Base-by-base conservation (phyloP, 2,888 invertebrate genomes). In the Idaea aversata region DNA sequence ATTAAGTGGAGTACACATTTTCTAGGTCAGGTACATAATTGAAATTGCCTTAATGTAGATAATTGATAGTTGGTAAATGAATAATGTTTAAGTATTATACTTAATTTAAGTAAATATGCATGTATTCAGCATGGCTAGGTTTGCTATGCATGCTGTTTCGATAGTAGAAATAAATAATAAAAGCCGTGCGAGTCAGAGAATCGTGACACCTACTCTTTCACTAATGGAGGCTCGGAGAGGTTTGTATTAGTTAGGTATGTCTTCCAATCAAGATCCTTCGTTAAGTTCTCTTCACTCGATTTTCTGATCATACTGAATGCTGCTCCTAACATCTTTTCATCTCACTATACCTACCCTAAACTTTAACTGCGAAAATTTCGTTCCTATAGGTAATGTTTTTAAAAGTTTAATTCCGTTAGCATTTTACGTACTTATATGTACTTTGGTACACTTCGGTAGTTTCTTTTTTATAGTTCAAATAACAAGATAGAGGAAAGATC, bases 121-220 rank as follows among this genome's bases (percentile, higher is more conserved):
- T 83, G 80, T 82, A 81, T 80, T 78, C 76, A 72, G 71, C 75
- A 77, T 76, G 75, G 78, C 76, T 72, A 72, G 72, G 74, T 78
- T 81, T 80, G 79, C 80, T 79, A 80, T 81, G 79, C 80, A 78
- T 77, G 82, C 77, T 78, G 82, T 83, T 84, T 84, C 77, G 79
- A 83, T 83, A 86, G 85, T 82, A 79, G 80, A 82, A 83, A 90
- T 90, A 90, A 92, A 90, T 90, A 92, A 91, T 90, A 91, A 86
- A 86, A 87, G 76, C 82, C 85, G 81, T 80, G 84, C 84, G 79
- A 83, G 83, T 75, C 75, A 68, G 71, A 74, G 81, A 89, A 83
- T 92, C 92, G 92, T 92, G 92, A 92, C 91, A 90, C 85, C 82
- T 86, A 86, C 87, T 87, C 88, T 87, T 85, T 87, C 88, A 82